These are phyloP conservation scores for Hyposoter didymator DNA, from an alignment of 2,888 invertebrate genomes.

Conservation along the genomic window DNA sequence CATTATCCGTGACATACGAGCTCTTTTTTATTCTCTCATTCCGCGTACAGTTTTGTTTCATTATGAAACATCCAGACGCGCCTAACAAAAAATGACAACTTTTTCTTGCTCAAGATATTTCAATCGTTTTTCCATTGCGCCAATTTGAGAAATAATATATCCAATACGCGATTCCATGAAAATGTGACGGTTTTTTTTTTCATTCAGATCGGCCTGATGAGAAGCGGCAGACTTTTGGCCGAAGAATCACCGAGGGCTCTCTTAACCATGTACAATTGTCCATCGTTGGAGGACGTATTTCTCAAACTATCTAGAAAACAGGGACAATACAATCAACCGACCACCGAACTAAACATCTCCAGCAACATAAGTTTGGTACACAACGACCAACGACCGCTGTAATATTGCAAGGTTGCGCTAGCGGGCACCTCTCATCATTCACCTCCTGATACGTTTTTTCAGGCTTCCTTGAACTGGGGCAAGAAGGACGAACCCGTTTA, in stretches of 20 bases:
- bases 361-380: conserved; percentile 92
- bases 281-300: conserved; percentile 96
- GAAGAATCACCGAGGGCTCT: conserved; percentile 95
- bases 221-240: conserved; percentile 95
- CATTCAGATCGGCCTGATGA: conserved; percentile 98
- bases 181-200: too few species aligned
- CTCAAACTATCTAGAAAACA: conserved; percentile 94
- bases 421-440: too few species aligned
- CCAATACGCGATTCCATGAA: too few species aligned
- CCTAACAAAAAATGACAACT: background rate
- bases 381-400: too few species aligned
- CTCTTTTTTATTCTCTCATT: background rate
- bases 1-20: conserved; percentile 22
- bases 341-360: conserved; percentile 87
- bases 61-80: background rate
- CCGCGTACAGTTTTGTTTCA: background rate
- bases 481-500: conserved; percentile 93
- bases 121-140: background rate
- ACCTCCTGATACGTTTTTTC: background rate
- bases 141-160: too few species aligned
- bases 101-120: background rate
- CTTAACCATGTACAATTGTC: conserved; percentile 93
- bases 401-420: too few species aligned
- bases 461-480: conserved; percentile 92
- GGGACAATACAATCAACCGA: conserved; percentile 81